Conservation (phyloP, 2,113 vertebrate species). For the Ciconia stormi region DNA sequence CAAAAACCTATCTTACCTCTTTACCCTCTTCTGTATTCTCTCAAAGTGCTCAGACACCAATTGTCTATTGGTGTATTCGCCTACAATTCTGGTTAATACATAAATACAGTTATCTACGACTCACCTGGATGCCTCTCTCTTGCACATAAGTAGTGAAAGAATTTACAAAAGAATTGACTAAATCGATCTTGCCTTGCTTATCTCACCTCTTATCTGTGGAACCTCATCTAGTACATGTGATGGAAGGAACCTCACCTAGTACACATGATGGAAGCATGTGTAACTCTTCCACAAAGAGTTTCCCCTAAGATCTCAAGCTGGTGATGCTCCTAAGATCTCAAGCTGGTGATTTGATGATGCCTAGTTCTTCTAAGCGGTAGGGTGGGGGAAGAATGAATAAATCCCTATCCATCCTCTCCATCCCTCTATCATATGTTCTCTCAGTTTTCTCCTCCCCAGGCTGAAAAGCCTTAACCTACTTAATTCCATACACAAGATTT, state of each 20-base stretch:
- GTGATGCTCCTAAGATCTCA: neutral
- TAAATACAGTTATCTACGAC: neutral
- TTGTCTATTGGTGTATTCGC: neutral
- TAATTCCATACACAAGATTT: neutral
- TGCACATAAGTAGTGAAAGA: neutral
- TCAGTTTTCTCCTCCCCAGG: neutral
- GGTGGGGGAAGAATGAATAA: neutral
- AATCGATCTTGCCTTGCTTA: neutral
- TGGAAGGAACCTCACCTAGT: neutral
- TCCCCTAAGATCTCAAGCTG: neutral
- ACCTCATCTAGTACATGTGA: neutral
- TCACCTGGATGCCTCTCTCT: neutral
- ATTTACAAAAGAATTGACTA: neutral
- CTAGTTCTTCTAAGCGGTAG: neutral
- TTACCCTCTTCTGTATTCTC: neutral
- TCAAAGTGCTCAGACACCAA: neutral
- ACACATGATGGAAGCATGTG: accelerated
- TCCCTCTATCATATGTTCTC: neutral
- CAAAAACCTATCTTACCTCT: neutral
- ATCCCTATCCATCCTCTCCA: neutral
- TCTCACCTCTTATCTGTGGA: neutral
- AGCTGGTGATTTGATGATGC: neutral
- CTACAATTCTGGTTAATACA: neutral
- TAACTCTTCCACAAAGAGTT: neutral
- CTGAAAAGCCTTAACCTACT: neutral